phyloP scores from a whole-genome alignment of 2,113 vertebrate species.

The Scomber scombrus region DNA sequence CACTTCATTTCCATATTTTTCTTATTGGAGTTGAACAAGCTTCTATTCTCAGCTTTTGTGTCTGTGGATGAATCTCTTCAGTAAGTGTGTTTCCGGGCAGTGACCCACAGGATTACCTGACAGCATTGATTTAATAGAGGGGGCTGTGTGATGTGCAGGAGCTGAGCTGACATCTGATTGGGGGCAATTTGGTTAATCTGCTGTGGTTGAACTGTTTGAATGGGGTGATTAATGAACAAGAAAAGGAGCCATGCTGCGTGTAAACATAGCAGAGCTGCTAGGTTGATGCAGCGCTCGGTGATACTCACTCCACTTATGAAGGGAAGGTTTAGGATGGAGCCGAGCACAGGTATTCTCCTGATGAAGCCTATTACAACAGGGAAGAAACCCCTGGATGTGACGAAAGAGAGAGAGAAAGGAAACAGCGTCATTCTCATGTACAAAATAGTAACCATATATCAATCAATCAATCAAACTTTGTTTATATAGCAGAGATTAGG shows the following conservation, averaged over 20 bases:
- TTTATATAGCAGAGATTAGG: no score
- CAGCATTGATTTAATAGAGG: no score
- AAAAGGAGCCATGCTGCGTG: constrained; percentile 40
- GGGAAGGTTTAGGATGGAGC: constrained; percentile 96
- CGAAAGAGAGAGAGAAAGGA: neutral
- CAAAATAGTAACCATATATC: no score
- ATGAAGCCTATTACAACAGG: constrained; percentile 96
- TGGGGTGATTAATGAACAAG: constrained; percentile 29
- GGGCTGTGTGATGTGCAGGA: neutral
- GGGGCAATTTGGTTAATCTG: constrained; percentile 2
- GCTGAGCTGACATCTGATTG: neutral
- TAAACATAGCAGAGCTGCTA: constrained; percentile 1
- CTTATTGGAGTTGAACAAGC: neutral
- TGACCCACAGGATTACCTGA: neutral
- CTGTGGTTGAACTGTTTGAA: constrained; percentile 19
- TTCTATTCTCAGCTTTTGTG: neutral
- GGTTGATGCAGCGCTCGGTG: neutral
- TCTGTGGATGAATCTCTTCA: neutral
- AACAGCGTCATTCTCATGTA: neutral
- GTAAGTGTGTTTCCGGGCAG: neutral
- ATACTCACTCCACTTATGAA: constrained; percentile 96
- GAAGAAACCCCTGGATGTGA: constrained; percentile 93
- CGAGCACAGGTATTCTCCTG: constrained; percentile 95
- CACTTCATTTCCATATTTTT: neutral
- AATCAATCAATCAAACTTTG: no score